Conservation (phyloP, 2,888 invertebrate genomes). For the Parnassius mnemosyne region DNA sequence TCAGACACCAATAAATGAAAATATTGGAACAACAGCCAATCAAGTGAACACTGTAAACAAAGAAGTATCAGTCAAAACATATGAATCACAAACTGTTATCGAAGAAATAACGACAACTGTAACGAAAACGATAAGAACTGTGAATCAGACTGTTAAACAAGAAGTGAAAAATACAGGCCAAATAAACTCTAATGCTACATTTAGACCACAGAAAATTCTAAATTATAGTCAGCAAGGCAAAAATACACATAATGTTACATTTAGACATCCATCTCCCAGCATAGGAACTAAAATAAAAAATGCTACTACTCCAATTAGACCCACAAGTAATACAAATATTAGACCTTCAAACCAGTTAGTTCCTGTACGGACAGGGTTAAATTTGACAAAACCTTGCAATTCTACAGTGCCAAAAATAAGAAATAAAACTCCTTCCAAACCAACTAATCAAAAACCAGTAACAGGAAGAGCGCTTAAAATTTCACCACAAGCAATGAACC, state of each 20-base stretch:
- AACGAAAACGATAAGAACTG: slow-evolving; percentile 71
- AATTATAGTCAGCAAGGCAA: slow-evolving; percentile 40
- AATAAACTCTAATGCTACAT: slow-evolving; percentile 34
- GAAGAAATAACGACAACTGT: slow-evolving; percentile 75
- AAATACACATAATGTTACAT: slow-evolving; percentile 50
- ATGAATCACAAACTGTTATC: slow-evolving; percentile 68
- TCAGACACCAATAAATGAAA: slow-evolving; percentile 38
- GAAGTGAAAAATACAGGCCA: slow-evolving; percentile 52
- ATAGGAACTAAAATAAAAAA: slow-evolving; percentile 46
- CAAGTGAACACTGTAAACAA: slow-evolving; percentile 62
- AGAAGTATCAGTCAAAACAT: slow-evolving; percentile 66
- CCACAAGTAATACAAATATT: slow-evolving; percentile 32
- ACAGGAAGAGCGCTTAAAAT: slow-evolving; percentile 54
- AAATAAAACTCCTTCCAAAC: slow-evolving; percentile 39
- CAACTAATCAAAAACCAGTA: slow-evolving; percentile 37
- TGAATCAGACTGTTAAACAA: slow-evolving; percentile 65
- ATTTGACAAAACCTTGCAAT: slow-evolving; percentile 35
- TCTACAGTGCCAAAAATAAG: slow-evolving; percentile 42
- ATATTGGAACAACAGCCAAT: slow-evolving; percentile 43
- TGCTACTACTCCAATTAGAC: slow-evolving; percentile 36
- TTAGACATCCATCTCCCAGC: slow-evolving; percentile 50
- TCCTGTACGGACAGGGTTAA: slow-evolving; percentile 43
- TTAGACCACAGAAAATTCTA: slow-evolving; percentile 46
- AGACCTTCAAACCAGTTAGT: slow-evolving; percentile 49
- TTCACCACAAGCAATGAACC: slow-evolving; percentile 48